Evolutionary conservation across 2,888 invertebrate genomes (phyloP), one percentile per base, ranked within the genome.

Genomic region (Amorpha juglandis): DNA sequence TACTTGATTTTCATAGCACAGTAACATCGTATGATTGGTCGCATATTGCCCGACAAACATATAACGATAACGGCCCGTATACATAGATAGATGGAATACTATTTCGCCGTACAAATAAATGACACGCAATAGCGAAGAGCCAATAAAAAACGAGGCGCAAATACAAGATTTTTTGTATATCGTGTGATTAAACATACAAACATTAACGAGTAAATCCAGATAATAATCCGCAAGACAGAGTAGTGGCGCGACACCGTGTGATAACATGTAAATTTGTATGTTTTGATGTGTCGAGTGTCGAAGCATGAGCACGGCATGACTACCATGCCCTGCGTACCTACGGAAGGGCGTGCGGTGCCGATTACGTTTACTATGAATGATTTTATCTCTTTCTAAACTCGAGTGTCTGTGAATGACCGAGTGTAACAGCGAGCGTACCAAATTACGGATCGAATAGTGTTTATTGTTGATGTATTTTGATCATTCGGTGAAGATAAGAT

Each of bases 361-460:
- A 91, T 91, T 92, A 92, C 93, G 92, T 92, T 92, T 92, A 92
- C 91, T 92, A 92, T 92, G 92, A 93, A 92, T 93, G 92, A 92
- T 92, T 92, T 92, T 91, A 92, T 93, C 92, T 93, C 92, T 92
- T 92, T 93, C 92, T 92, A 91, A 90, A 92, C 89, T 89, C 79
- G 82, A 88, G 90, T 91, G 87, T 89, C 91, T 91, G 91, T 92
- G 92, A 92, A 92, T 92, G 92, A 92, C 91, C 84, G 92, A 91
- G 92, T 91, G 91, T 90, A 92, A 90, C 83, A 89, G 90, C 90
- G 83, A 91, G 88, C 89, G 91, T 91, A 91, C 90, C 85, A 86
- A 91, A 92, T 89, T 90, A 91, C 87, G 91, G 88, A 90, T 89
- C 88, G 89, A 88, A 88, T 88, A 86, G 87, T 91, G 89, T 91